Evolutionary conservation across 2,113 vertebrate species (phyloP).

Genomic region (Onychorhynchus coronatus): DNA sequence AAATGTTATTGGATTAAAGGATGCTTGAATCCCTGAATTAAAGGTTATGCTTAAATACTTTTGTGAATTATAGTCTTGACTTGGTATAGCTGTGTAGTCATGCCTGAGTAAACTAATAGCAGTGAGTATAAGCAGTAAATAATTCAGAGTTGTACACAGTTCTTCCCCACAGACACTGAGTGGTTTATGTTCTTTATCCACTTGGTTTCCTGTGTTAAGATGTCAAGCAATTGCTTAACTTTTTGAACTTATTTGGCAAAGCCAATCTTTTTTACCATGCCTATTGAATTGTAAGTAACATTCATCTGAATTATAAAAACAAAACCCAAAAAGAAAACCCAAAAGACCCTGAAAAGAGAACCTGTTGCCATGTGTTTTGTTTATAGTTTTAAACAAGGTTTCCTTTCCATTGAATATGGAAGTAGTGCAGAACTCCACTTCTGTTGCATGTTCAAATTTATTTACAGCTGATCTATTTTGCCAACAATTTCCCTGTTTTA

Average conservation of each 20-base stretch:
- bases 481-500: neutral
- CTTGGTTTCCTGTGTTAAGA: neutral
- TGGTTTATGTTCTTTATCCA: neutral
- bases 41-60: neutral
- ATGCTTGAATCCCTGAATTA: neutral
- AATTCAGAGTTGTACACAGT: neutral
- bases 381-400: neutral
- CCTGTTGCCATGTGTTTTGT: neutral
- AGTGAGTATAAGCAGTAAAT: neutral
- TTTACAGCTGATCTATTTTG: neutral
- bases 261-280: neutral
- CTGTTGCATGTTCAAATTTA: neutral
- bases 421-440: neutral
- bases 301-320: neutral
- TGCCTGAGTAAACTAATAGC: neutral
- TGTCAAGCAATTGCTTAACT: neutral
- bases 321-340: neutral
- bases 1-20: neutral
- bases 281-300: neutral
- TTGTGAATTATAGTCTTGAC: neutral
- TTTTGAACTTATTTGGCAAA: neutral
- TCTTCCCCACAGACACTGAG: neutral
- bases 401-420: neutral
- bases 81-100: neutral
- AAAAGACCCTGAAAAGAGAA: neutral